A percentile compares a stretch with the other conserved stretches of the same genome.
Conservation (phyloP, 2,797 vertebrate genomes). For the Karalla daura region DNA sequence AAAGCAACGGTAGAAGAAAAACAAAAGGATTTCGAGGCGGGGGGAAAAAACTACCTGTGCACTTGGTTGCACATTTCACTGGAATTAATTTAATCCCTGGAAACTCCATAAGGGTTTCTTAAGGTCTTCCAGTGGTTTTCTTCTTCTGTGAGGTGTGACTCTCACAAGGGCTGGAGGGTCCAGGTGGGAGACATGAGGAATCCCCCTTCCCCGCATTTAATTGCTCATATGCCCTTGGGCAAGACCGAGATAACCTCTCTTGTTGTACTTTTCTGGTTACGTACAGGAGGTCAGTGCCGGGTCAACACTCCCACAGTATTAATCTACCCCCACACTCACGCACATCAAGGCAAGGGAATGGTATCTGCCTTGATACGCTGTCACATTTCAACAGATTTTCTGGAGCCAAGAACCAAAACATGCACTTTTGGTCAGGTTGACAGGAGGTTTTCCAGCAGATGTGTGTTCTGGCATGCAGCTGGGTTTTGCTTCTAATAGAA, state of each 20-base stretch:
- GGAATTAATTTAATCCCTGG: conserved; percentile 41
- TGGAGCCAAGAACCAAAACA: not conserved
- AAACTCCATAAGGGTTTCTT: conserved; percentile 20
- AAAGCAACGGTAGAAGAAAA: conserved; percentile 29
- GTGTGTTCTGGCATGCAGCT: not conserved
- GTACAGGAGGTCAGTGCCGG: conserved; percentile 29
- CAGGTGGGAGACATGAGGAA: conserved; percentile 16
- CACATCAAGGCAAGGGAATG: not conserved
- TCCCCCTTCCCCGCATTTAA: not conserved
- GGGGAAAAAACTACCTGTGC: conserved; percentile 1
- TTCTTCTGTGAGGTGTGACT: conserved; percentile 7
- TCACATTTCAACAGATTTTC: not conserved
- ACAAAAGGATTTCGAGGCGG: no score
- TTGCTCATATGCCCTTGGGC: conserved; percentile 40
- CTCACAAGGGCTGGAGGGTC: conserved; percentile 6
- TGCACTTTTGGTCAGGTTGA: not conserved
- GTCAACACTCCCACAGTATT: conserved; percentile 32
- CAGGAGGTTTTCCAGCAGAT: conserved; percentile 13
- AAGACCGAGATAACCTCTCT: conserved; percentile 8
- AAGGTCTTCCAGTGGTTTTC: conserved; percentile 17
- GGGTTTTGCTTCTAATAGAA: not conserved
- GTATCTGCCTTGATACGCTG: not conserved
- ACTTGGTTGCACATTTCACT: conserved; percentile 46
- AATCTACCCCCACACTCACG: conserved; percentile 24
- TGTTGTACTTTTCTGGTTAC: conserved; percentile 5